phyloP scores from a whole-genome alignment of 2,113 vertebrate species.

The Psittacula cyanocephala region DNA sequence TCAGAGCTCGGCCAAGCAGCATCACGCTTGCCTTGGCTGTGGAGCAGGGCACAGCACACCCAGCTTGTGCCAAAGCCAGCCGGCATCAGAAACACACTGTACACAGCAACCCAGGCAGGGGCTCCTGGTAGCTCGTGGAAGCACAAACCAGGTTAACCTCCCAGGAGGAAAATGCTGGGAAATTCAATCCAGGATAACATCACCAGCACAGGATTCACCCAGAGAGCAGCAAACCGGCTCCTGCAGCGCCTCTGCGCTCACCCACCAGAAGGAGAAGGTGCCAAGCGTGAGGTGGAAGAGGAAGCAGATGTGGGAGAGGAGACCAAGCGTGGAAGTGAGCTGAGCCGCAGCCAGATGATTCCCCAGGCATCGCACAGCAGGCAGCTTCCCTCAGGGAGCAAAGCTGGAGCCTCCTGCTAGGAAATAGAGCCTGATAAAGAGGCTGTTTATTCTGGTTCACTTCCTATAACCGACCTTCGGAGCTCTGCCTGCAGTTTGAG shows the following conservation, averaged over 20 bases:
- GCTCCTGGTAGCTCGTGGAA: not conserved
- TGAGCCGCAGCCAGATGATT: constrained; percentile 23
- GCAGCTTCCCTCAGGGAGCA: not conserved
- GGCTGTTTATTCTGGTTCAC: constrained; percentile 50
- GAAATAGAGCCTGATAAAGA: constrained; percentile 28
- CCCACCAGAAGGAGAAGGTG: not conserved
- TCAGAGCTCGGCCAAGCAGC: rapidly evolving
- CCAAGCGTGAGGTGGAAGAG: constrained; percentile 1
- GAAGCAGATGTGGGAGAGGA: constrained; percentile 48
- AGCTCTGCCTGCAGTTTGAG: not conserved
- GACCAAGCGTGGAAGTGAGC: not conserved
- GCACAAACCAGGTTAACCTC: not conserved
- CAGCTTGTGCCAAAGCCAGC: not conserved
- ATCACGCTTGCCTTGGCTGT: rapidly evolving
- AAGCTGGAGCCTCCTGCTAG: not conserved
- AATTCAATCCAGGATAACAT: not conserved
- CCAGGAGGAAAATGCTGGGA: not conserved
- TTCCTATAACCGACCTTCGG: constrained; percentile 19
- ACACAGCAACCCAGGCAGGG: rapidly evolving
- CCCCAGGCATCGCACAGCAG: not conserved
- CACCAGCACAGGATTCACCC: not conserved
- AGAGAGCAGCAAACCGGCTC: not conserved
- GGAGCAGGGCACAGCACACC: not conserved
- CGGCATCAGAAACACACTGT: not conserved
- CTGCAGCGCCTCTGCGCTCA: not conserved